phyloP scores from a whole-genome alignment of 2,888 invertebrate genomes.

The Atrina japonica region DNA sequence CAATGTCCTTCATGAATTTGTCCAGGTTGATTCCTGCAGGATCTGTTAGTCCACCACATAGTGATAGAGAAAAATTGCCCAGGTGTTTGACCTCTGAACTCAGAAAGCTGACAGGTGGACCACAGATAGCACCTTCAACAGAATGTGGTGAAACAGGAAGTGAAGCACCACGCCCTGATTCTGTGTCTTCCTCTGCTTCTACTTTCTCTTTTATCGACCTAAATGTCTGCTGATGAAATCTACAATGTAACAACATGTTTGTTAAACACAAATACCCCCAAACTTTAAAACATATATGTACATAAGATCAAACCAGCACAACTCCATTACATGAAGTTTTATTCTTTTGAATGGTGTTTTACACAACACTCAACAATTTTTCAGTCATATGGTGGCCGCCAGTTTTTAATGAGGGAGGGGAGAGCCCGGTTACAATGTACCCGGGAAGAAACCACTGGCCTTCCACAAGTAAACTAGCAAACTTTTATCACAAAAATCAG shows the following conservation, averaged over 20 bases:
- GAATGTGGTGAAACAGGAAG: slow-evolving; percentile 94
- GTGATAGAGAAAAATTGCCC: slow-evolving; percentile 87
- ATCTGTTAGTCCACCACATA: slow-evolving; percentile 86
- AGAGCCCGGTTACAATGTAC: no score
- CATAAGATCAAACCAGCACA: background rate
- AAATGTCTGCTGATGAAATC: slow-evolving; percentile 55
- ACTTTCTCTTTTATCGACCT: slow-evolving; percentile 57
- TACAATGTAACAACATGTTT: slow-evolving; percentile 36
- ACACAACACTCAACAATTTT: no score
- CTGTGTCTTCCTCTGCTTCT: slow-evolving; percentile 92
- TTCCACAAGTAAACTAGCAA: no score
- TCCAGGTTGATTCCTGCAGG: slow-evolving; percentile 83
- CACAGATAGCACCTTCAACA: slow-evolving; percentile 87
- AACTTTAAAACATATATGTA: background rate
- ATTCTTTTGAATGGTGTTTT: no score
- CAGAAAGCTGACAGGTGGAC: slow-evolving; percentile 63
- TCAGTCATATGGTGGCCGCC: no score
- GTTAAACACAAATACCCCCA: background rate
- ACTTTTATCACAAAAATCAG: no score
- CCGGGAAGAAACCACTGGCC: no score
- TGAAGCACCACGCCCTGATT: slow-evolving; percentile 97
- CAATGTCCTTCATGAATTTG: slow-evolving; percentile 84
- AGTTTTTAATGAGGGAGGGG: no score
- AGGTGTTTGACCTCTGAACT: slow-evolving; percentile 65
- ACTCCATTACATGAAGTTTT: no score